A percentile compares a stretch with the other conserved stretches of the same genome.
These are phyloP conservation scores for Toxostoma redivivum DNA, from an alignment of 2,113 vertebrate genomes.

Conservation along the genomic window DNA sequence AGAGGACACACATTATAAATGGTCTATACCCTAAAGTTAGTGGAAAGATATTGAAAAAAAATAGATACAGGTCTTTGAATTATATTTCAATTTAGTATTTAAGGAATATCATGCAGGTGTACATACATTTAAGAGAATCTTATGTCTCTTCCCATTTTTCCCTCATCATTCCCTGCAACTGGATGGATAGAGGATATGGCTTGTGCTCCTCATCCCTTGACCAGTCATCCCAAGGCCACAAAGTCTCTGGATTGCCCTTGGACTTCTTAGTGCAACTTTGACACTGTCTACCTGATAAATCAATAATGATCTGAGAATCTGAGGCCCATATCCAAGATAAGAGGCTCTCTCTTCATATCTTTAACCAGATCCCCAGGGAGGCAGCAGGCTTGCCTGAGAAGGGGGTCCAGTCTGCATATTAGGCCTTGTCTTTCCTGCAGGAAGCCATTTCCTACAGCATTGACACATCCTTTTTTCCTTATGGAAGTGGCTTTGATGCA, in stretches of 20 bases:
- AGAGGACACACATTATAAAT: background rate
- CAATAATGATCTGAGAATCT: background rate
- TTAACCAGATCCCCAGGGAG: background rate
- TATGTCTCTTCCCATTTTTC: background rate
- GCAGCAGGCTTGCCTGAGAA: background rate
- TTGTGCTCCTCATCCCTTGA: background rate
- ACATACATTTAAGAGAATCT: background rate
- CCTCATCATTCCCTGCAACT: background rate
- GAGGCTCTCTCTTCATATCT: background rate
- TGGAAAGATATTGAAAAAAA: background rate
- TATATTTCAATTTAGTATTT: background rate
- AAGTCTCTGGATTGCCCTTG: background rate
- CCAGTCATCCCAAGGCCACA: background rate
- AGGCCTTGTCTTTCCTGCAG: background rate
- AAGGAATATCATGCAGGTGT: background rate
- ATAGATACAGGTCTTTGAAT: background rate
- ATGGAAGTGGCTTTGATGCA: background rate
- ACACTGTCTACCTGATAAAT: background rate
- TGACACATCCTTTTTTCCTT: background rate
- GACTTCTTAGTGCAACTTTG: background rate
- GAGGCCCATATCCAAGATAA: background rate
- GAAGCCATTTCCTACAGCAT: fast-evolving
- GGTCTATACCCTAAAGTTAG: background rate
- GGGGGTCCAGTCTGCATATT: too few species aligned
- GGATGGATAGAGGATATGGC: background rate